phyloP scores from a whole-genome alignment of 2,797 vertebrate species.

The Squalus acanthias region DNA sequence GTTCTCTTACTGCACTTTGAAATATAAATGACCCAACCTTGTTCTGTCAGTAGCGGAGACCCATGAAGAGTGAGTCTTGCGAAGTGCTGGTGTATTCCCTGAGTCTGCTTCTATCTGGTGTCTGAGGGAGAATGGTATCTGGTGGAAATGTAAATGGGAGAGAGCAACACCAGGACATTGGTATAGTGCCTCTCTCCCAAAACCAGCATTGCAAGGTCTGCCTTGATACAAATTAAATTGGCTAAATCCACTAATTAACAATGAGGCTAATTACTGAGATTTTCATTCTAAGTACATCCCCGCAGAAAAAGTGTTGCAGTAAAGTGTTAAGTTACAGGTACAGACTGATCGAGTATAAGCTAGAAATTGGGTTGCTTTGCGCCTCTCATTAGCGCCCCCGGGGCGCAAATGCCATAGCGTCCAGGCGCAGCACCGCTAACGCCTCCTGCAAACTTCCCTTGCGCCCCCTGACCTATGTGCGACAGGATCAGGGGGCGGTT shows the following conservation, averaged over 20 bases:
- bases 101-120: background rate
- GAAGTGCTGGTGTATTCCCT: background rate
- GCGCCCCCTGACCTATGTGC: too few species aligned
- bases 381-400: too few species aligned
- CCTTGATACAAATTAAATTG: background rate
- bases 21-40: background rate
- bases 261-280: background rate
- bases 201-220: background rate
- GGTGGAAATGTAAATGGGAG: background rate
- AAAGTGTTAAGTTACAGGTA: background rate
- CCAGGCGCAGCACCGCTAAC: too few species aligned
- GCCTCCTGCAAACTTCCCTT: too few species aligned
- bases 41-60: too few species aligned
- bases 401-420: too few species aligned
- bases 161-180: background rate
- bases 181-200: background rate
- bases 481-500: too few species aligned
- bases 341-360: background rate
- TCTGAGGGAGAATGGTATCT: background rate
- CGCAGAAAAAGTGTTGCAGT: background rate
- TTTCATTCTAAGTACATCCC: background rate
- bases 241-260: background rate
- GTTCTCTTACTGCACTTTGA: background rate
- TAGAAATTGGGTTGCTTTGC: too few species aligned
- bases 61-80: background rate